These are phyloP conservation scores for Chloroclysta siterata DNA, from an alignment of 2,888 invertebrate species.

Conservation along the genomic window DNA sequence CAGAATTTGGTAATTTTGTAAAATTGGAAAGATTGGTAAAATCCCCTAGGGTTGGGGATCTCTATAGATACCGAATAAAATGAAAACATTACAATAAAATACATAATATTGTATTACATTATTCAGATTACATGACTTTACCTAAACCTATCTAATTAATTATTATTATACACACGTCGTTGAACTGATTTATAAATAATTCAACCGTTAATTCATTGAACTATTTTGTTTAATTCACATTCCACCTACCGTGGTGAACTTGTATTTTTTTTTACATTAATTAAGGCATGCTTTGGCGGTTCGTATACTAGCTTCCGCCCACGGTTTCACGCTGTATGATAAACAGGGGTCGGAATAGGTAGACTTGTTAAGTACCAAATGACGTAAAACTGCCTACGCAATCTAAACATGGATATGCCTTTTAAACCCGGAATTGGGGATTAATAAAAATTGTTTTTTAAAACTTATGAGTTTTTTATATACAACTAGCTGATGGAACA, in stretches of 20 bases:
- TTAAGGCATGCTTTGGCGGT: slow-evolving; percentile 8
- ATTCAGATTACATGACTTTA: slow-evolving; percentile 28
- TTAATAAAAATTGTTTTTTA: too few species aligned
- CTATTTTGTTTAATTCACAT: background rate
- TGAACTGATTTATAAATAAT: slow-evolving; percentile 12
- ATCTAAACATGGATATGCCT: too few species aligned
- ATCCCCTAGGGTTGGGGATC: too few species aligned
- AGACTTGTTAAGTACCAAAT: too few species aligned
- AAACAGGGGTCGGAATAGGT: too few species aligned
- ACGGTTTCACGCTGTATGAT: background rate
- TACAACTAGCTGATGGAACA: too few species aligned
- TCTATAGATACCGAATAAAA: too few species aligned
- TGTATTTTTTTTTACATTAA: background rate
- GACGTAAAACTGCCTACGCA: too few species aligned
- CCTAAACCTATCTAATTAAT: slow-evolving; percentile 15
- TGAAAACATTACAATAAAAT: slow-evolving; percentile 14
- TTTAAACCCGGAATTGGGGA: too few species aligned
- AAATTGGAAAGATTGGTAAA: background rate
- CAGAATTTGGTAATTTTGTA: too few species aligned
- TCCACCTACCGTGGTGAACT: background rate
- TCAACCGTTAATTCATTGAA: background rate
- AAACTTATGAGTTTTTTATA: too few species aligned
- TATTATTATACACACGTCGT: slow-evolving; percentile 6
- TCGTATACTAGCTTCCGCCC: background rate
- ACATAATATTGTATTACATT: slow-evolving; percentile 27